Percentiles rank a stretch among this genome's conserved stretches.
These are phyloP conservation scores for Tricholaema leucomelas DNA, from an alignment of 2,113 vertebrate species.

Conservation along the genomic window DNA sequence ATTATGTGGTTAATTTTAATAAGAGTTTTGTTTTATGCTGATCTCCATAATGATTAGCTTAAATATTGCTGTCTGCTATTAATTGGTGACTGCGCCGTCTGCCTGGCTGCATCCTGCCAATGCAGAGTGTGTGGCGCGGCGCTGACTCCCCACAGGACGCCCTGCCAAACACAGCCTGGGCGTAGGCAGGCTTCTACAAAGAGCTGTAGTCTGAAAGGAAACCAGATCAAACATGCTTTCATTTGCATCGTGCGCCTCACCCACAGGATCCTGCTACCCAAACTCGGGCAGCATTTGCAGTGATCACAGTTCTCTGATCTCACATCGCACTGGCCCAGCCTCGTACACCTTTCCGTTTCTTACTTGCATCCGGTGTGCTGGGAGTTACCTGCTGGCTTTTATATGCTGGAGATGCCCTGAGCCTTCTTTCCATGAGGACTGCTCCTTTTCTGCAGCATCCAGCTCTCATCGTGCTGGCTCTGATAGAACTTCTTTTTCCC, in stretches of 20 bases:
- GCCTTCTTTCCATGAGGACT: background rate
- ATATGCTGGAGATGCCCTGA: background rate
- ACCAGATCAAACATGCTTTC: background rate
- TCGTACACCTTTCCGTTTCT: background rate
- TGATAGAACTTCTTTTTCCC: background rate
- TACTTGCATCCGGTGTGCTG: background rate
- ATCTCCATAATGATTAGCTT: background rate
- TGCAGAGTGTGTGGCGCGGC: background rate
- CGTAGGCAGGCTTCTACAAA: background rate
- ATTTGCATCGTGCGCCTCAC: background rate
- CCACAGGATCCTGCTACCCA: background rate
- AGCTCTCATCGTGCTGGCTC: background rate
- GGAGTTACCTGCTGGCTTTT: background rate
- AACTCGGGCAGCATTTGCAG: background rate
- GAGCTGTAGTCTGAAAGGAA: background rate
- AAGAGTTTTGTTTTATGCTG: constrained; percentile 23
- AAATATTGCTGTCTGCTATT: constrained; percentile 21
- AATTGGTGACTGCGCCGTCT: background rate
- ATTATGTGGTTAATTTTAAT: background rate
- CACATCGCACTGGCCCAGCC: accelerated
- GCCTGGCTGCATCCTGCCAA: constrained; percentile 23
- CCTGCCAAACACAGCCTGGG: background rate
- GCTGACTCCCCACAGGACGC: background rate
- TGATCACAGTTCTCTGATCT: background rate
- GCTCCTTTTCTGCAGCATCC: background rate